These are phyloP conservation scores for Andrena cerasifolii DNA, from an alignment of 1,140 invertebrate genomes.

Conservation along the genomic window DNA sequence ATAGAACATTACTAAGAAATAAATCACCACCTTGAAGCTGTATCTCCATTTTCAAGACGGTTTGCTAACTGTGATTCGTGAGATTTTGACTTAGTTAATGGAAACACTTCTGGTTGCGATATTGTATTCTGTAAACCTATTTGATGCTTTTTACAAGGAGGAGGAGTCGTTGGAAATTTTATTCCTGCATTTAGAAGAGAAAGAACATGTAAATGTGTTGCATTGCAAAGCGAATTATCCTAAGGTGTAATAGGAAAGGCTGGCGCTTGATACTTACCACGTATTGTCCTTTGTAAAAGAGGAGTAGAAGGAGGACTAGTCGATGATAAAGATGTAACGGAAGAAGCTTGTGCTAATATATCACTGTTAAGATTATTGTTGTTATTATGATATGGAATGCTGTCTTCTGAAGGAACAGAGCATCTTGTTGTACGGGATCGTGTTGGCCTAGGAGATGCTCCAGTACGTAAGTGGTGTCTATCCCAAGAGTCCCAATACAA, in stretches of 20 bases:
- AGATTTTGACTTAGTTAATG: constrained; percentile 94
- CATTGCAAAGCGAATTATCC: neutral
- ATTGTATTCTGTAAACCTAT: constrained; percentile 81
- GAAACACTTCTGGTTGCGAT: constrained; percentile 83
- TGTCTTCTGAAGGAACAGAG: constrained; percentile 85
- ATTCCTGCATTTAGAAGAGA: constrained; percentile 67
- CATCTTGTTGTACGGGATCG: constrained; percentile 82
- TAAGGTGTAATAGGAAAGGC: constrained; percentile 6
- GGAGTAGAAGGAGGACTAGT: constrained; percentile 86
- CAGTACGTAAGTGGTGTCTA: constrained; percentile 82
- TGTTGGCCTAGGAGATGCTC: constrained; percentile 84
- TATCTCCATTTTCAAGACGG: constrained; percentile 82
- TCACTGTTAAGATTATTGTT: constrained; percentile 76
- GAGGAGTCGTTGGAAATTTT: constrained; percentile 91
- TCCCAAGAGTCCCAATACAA: constrained; percentile 98
- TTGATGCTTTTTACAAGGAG: constrained; percentile 88
- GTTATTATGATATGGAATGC: constrained; percentile 82
- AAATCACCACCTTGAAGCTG: constrained; percentile 69
- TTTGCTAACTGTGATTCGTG: constrained; percentile 94
- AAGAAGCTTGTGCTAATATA: constrained; percentile 75
- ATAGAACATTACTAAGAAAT: constrained; percentile 19
- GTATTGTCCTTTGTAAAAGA: constrained; percentile 79
- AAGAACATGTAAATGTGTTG: neutral
- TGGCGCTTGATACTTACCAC: constrained; percentile 65
- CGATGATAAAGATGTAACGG: constrained; percentile 76